Base-by-base conservation (phyloP, 2,113 vertebrate species). In the Cyrtonyx montezumae region DNA sequence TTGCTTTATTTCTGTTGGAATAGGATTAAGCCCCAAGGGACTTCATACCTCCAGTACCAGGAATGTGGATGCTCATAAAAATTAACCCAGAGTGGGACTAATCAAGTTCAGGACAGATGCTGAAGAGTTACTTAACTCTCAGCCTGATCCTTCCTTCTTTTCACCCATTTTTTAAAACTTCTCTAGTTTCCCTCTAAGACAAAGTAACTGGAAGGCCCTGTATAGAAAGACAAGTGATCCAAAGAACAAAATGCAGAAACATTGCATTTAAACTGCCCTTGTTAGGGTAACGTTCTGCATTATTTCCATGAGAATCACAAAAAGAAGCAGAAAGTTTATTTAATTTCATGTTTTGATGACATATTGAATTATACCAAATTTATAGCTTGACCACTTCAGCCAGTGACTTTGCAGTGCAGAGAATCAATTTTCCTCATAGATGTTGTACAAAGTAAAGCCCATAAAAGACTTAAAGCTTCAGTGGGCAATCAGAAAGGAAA, bases 1-100 rank as follows among this genome's bases (percentile, higher is more conserved):
- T 76, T 28, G 26, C 79, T 74, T 88, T 76, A 48, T 88, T 93
- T 95, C 66, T 87, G 28, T 90, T 58, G 21, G 32, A 91, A 69
- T 67, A 48, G 76, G 26, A 83, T 2, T 62, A 8, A 66, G 28
- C 22, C 17, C 9, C 49, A 87, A 77, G 13, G 87, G 34, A 67
- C 46, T 86, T 91, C 43, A 70, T 58, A 67, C 20, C 8, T 80
- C 34, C 30, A 67, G 40, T 45, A 75, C 43, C 32, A 76, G 46
- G 36, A 62, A 69, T 48, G 79, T n/a, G 63, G 74, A 8, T 26
- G 76, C 22, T 43, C 58, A 42, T 79, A 45, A 79, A 90, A 94
- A 79, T 79, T 42, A 79, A 34, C 12, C 46, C 3, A 45, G 23
- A 84, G 90, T 65, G 86, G 34, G 16, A 23, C 3, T 40, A 15